phyloP scores from a whole-genome alignment of 2,888 invertebrate species.

The Caenorhabditis sp. region DNA sequence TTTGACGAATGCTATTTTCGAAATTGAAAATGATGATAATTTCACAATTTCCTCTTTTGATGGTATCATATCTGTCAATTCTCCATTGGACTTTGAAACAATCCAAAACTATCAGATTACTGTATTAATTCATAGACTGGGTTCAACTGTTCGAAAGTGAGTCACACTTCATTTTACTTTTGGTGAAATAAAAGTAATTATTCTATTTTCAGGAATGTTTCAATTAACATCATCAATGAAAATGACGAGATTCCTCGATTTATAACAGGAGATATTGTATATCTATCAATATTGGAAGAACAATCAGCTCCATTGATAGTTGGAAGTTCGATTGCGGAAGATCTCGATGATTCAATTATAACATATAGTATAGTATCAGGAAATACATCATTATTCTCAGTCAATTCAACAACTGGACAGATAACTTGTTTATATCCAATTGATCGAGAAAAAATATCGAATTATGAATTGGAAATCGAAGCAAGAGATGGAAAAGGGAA shows the following conservation, averaged over 20 bases:
- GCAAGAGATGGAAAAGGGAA: slow-evolving; percentile 41
- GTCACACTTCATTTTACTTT: background rate
- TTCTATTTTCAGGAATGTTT: slow-evolving; percentile 29
- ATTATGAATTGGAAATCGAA: slow-evolving; percentile 42
- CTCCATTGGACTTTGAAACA: slow-evolving; percentile 39
- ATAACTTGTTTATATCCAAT: slow-evolving; percentile 25
- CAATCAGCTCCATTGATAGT: slow-evolving; percentile 28
- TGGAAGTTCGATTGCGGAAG: slow-evolving; percentile 45
- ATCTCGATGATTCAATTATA: slow-evolving; percentile 47
- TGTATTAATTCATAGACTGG: slow-evolving; percentile 9
- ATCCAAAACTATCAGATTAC: background rate
- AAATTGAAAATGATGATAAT: slow-evolving; percentile 22
- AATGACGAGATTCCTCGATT: slow-evolving; percentile 59
- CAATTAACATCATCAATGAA: slow-evolving; percentile 46
- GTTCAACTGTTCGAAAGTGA: background rate
- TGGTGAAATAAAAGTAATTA: no score
- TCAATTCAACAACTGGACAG: slow-evolving; percentile 48
- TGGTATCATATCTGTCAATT: slow-evolving; percentile 22
- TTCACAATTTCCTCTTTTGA: slow-evolving; percentile 32
- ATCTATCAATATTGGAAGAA: slow-evolving; percentile 36
- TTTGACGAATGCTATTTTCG: slow-evolving; percentile 9
- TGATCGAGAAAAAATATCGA: slow-evolving; percentile 42
- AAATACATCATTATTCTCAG: slow-evolving; percentile 50
- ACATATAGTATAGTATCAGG: slow-evolving; percentile 55
- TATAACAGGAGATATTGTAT: slow-evolving; percentile 48